A percentile compares a stretch with the other conserved stretches of the same genome.
Conservation (phyloP, 2,797 vertebrate genomes). For the Acrossocheilus wenchowensis region DNA sequence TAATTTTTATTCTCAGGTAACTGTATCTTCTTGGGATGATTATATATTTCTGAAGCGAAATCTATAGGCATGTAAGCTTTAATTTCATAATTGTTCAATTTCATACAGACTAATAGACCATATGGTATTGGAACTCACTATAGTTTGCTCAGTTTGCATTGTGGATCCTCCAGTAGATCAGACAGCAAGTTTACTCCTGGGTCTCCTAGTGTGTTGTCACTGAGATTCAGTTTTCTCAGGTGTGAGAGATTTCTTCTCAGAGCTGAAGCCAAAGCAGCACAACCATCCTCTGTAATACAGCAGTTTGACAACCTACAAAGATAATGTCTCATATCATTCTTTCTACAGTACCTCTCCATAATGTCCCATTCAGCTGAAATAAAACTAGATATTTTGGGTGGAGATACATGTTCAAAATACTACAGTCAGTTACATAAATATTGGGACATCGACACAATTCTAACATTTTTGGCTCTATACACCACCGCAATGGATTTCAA, state of each 20-base stretch:
- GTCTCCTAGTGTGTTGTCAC: not conserved
- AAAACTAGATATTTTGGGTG: too few relatives aligned
- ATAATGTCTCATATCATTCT: not conserved
- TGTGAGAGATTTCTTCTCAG: not conserved
- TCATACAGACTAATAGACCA: not conserved
- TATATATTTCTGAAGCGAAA: too few relatives aligned
- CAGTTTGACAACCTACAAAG: not conserved
- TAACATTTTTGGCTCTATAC: too few relatives aligned
- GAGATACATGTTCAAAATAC: too few relatives aligned
- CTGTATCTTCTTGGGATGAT: too few relatives aligned
- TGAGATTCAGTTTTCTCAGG: not conserved
- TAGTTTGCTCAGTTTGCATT: not conserved
- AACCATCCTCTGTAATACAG: not conserved
- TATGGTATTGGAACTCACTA: not conserved
- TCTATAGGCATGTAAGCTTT: too few relatives aligned
- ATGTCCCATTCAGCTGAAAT: too few relatives aligned
- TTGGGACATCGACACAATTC: too few relatives aligned
- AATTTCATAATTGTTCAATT: too few relatives aligned
- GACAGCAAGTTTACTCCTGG: not conserved
- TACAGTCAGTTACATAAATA: too few relatives aligned
- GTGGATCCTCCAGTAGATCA: not conserved
- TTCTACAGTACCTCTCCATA: not conserved
- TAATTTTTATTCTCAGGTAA: too few relatives aligned
- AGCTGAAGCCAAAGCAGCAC: not conserved
- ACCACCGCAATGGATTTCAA: too few relatives aligned